These are phyloP conservation scores for Eumaeus atala DNA, from an alignment of 1,140 invertebrate genomes.

Conservation along the genomic window DNA sequence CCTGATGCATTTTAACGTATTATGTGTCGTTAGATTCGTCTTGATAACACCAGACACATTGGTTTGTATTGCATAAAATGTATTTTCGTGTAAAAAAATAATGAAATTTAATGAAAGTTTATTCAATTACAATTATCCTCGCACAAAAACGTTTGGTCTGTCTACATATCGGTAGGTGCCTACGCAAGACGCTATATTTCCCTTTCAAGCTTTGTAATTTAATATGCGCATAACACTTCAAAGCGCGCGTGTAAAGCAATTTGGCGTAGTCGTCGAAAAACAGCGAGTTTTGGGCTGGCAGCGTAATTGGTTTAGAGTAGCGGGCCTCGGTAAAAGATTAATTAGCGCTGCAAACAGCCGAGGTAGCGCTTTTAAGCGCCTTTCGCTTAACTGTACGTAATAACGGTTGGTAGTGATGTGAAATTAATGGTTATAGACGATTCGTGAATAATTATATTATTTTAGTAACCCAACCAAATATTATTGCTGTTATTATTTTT, in stretches of 20 bases:
- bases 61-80: too few relatives aligned
- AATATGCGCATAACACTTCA: constrained; percentile 69
- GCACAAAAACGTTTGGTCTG: neutral
- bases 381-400: constrained; percentile 30
- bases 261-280: constrained; percentile 65
- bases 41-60: too few relatives aligned
- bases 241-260: constrained; percentile 62
- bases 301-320: constrained; percentile 60
- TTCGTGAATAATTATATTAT: too few relatives aligned
- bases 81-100: too few relatives aligned
- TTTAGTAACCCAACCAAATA: too few relatives aligned
- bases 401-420: constrained; percentile 16
- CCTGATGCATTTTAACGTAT: too few relatives aligned
- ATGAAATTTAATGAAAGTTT: too few relatives aligned
- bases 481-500: too few relatives aligned
- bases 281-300: constrained; percentile 56
- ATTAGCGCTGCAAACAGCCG: constrained; percentile 61
- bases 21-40: too few relatives aligned
- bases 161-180: neutral
- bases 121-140: too few relatives aligned
- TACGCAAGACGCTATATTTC: constrained; percentile 15
- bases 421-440: neutral
- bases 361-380: constrained; percentile 50
- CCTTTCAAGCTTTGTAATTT: constrained; percentile 57
- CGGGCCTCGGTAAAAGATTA: constrained; percentile 57